A percentile compares a stretch with the other conserved stretches of the same genome.
These are phyloP conservation scores for Onychorhynchus coronatus DNA, from an alignment of 2,113 vertebrate species.

Conservation along the genomic window DNA sequence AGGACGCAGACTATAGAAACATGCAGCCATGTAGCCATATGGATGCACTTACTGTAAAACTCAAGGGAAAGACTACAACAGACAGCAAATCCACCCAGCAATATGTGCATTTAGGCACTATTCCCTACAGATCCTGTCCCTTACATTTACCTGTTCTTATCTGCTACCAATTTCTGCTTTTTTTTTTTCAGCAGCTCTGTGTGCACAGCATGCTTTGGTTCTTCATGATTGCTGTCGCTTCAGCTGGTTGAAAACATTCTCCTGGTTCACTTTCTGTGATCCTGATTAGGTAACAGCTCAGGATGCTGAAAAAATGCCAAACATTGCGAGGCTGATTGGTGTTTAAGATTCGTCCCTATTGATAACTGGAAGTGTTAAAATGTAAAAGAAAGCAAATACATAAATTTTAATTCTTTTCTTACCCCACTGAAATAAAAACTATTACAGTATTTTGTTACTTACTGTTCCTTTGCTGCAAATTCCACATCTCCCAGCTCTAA, in stretches of 20 bases:
- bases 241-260: constrained; percentile 2
- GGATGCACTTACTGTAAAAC: constrained; percentile 3
- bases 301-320: not conserved
- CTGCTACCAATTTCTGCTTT: not conserved
- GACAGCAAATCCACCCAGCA: not conserved
- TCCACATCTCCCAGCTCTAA: not conserved
- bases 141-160: constrained; percentile 31
- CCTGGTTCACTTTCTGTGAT: not conserved
- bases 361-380: not conserved
- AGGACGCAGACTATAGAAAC: not conserved
- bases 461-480: not conserved
- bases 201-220: not conserved
- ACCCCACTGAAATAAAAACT: not conserved
- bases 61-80: not conserved
- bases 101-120: not conserved
- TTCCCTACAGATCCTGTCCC: not conserved
- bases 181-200: not conserved
- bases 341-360: not conserved
- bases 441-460: not conserved
- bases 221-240: not conserved
- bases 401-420: not conserved
- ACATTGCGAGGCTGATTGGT: not conserved
- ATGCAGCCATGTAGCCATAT: not conserved
- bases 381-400: not conserved
- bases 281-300: not conserved